These are phyloP conservation scores for Microplitis manilae DNA, from an alignment of 2,888 invertebrate species.

Conservation along the genomic window DNA sequence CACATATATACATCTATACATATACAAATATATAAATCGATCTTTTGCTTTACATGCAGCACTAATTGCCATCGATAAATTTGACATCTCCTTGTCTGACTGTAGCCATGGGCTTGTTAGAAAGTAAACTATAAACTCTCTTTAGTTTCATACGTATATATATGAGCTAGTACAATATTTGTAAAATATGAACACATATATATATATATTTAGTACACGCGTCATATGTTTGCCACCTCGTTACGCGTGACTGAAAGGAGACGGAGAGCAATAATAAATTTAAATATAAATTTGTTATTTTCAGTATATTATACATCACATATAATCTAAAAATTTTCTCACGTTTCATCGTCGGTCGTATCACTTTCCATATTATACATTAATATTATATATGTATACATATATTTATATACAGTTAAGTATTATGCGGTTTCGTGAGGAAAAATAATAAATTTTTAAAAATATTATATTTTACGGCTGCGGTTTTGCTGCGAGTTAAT, in stretches of 20 bases:
- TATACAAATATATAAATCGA: conserved; percentile 50
- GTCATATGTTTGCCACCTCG: conserved; percentile 45
- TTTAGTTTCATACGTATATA: not conserved
- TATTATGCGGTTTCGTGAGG: not conserved
- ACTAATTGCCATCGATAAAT: conserved; percentile 55
- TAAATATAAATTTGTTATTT: not conserved
- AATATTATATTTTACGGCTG: not conserved
- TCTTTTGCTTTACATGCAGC: conserved; percentile 46
- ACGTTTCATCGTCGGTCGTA: not conserved
- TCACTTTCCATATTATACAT: not conserved
- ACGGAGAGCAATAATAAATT: not conserved
- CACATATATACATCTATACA: not conserved
- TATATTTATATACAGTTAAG: not conserved
- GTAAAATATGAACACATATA: not conserved
- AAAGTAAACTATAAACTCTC: conserved; percentile 45
- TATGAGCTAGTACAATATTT: conserved; percentile 3
- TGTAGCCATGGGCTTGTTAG: conserved; percentile 44
- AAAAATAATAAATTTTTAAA: not conserved
- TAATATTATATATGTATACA: not conserved
- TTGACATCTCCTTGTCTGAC: conserved; percentile 46
- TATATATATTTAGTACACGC: conserved; percentile 38
- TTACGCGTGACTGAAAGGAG: conserved; percentile 37
- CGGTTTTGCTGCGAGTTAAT: not conserved
- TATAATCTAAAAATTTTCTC: not conserved
- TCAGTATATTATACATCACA: not conserved